Base-by-base conservation (phyloP, 1,140 invertebrate genomes). In the Bombus impatiens region DNA sequence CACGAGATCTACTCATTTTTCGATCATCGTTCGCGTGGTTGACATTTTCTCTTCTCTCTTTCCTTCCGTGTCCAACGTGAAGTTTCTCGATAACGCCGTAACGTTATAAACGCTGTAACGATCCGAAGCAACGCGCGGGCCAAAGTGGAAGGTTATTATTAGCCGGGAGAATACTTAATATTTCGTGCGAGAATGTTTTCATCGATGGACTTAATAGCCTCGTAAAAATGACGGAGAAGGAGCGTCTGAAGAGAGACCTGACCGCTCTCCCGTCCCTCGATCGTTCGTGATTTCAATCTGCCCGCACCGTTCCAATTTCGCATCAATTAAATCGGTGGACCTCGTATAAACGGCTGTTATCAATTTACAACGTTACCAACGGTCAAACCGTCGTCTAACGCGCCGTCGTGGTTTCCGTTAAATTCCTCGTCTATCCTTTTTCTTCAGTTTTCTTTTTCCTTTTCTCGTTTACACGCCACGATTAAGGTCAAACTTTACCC, bases 201-300 rank as follows among this genome's bases (percentile, higher is more conserved):
- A 93, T 53, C 91, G 89, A 81, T 85, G 90, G 91, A 53, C 91
- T 92, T 92, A 90, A 94, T 93, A 88, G 86, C 86, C 88, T 93
- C 92, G 89, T 93, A 93, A 93, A 93, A 78, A 85, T 82, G 88
- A 90, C 91, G 47, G 18, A 53, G 47, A 53, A 53, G 18, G 47
- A 53, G 18, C 18, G 47, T 92, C n/a, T 44, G 40, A 87, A 85
- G 76, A 67, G 78, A 62, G 35, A 53, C 65, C 62, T n/a, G 37
- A 28, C 67, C 40, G 70, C 74, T 40, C 71, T 25, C 40, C 40
- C 32, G 15, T 35, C 40, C 37, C 67, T 53, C 18, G 47, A 53
- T 53, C 47, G 47, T 59, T 84, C 79, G 79, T 82, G 75, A 84
- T 87, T 90, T 87, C 88, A 82, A 89, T 91, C 90, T 88, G 35